These are phyloP conservation scores for Seira musarum DNA, from an alignment of 2,888 invertebrate species.

Conservation along the genomic window DNA sequence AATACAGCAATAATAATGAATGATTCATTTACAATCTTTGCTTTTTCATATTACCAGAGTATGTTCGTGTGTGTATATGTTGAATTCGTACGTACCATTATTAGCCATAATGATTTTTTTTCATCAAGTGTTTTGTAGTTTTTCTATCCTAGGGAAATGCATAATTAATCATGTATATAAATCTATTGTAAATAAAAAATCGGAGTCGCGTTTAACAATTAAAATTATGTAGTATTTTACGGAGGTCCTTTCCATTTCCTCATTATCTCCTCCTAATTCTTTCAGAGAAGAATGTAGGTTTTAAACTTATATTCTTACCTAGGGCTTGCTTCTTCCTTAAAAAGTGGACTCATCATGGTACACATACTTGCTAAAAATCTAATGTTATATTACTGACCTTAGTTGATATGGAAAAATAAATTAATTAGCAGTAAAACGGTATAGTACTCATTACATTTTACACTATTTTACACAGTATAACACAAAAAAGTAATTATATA, in stretches of 20 bases:
- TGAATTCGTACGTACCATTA: neutral
- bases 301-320: neutral
- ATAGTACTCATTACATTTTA: no score
- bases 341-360: neutral
- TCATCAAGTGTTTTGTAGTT: neutral
- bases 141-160: neutral
- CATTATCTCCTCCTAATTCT: no score
- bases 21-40: slow-evolving; percentile 32
- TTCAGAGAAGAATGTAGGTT: neutral
- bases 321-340: neutral
- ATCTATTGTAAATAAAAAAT: slow-evolving; percentile 46
- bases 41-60: slow-evolving; percentile 44
- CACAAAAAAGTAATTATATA: neutral
- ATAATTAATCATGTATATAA: neutral
- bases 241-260: neutral
- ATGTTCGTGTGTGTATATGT: slow-evolving; percentile 1
- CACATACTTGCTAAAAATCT: neutral
- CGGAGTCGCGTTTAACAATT: slow-evolving; percentile 25
- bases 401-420: slow-evolving; percentile 61
- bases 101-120: no score
- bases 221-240: neutral
- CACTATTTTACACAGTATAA: no score
- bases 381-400: slow-evolving; percentile 45
- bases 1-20: slow-evolving; percentile 27
- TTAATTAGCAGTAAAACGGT: slow-evolving; percentile 36